Evolutionary conservation across 1,140 invertebrate species (phyloP).

Genomic region (Drosophila pruinosa): DNA sequence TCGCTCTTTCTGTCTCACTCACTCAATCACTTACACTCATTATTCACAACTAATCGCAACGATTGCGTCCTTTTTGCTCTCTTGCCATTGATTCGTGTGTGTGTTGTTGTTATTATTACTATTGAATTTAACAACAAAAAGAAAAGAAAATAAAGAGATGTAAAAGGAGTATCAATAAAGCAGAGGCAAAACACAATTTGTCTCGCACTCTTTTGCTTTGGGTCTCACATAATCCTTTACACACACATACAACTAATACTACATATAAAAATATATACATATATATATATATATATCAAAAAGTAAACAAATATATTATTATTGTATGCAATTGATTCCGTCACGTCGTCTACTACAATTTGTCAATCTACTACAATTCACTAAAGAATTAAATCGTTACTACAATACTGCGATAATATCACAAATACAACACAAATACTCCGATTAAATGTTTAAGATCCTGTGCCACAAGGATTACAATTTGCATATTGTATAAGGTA

Average conservation of each 20-base stretch:
- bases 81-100: constrained; percentile 21
- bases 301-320: constrained; percentile 25
- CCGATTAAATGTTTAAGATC: background rate
- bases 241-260: constrained; percentile 3
- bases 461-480: constrained; percentile 28
- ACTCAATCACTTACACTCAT: background rate
- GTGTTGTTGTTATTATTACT: constrained; percentile 20
- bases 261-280: background rate
- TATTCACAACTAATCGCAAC: constrained; percentile 63
- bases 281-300: background rate
- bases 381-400: constrained; percentile 20
- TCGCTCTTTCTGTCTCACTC: constrained; percentile 18
- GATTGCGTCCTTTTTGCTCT: constrained; percentile 56
- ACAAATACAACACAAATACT: background rate
- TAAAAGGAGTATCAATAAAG: background rate
- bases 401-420: constrained; percentile 24
- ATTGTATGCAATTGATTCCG: constrained; percentile 73
- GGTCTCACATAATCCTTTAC: constrained; percentile 17
- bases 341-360: constrained; percentile 80
- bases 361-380: constrained; percentile 60
- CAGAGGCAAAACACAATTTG: background rate
- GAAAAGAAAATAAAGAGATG: constrained; percentile 8
- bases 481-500: constrained; percentile 31
- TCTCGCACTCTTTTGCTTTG: constrained; percentile 9
- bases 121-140: constrained; percentile 39